phyloP scores from a whole-genome alignment of 2,888 invertebrate genomes.

The Troides oblongomaculatus region DNA sequence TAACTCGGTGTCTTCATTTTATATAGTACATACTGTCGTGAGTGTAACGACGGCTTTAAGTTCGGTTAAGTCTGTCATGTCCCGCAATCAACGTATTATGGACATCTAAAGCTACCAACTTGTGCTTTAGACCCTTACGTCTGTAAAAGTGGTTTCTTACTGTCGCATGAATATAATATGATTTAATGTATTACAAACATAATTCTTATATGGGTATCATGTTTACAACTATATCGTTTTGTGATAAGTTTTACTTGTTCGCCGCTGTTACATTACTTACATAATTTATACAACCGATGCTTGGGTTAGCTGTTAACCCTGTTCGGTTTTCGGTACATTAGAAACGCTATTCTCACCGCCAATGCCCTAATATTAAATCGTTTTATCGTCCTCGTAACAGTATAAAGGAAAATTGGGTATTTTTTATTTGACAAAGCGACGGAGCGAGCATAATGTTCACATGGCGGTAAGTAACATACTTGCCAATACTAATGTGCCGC shows the following conservation, averaged over 20 bases:
- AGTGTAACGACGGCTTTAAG: slow-evolving; percentile 4
- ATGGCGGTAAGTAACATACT: too few relatives aligned
- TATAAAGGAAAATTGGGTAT: background rate
- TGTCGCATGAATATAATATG: background rate
- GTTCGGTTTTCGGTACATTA: background rate
- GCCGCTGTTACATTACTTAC: background rate
- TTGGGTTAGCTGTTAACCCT: background rate
- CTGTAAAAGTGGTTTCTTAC: slow-evolving; percentile 10
- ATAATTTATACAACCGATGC: background rate
- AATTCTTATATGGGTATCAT: background rate
- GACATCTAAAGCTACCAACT: background rate
- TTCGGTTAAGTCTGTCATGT: background rate
- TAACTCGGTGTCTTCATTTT: background rate
- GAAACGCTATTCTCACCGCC: background rate
- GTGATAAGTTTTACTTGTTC: background rate
- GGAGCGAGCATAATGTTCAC: too few relatives aligned
- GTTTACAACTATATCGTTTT: background rate
- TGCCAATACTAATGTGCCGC: too few relatives aligned
- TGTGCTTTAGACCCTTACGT: background rate
- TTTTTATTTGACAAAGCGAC: too few relatives aligned
- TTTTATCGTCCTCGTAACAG: background rate
- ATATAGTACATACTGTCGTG: background rate
- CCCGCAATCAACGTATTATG: background rate
- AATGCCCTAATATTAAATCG: background rate
- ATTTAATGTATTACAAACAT: background rate